Evolutionary conservation across 1,140 invertebrate species (phyloP).

Genomic region (silkworm (Bombyx mori)): DNA sequence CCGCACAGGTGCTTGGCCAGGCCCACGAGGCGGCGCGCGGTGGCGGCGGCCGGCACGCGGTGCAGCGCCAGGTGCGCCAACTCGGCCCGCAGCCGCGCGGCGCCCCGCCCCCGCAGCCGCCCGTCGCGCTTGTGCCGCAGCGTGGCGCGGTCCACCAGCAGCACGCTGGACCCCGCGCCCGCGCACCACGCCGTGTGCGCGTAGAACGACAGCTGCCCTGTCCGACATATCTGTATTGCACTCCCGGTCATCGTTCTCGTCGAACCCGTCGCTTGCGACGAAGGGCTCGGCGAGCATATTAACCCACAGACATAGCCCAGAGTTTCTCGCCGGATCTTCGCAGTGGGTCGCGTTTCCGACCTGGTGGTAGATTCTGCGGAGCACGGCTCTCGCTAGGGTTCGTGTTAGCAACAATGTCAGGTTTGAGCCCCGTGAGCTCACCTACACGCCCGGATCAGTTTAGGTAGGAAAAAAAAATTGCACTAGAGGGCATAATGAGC

Average conservation of each 20-base stretch:
- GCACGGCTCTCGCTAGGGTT: no score
- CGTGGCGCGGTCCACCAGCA: conserved; percentile 83
- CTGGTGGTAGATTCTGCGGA: no score
- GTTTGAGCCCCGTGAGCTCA: no score
- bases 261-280: no score
- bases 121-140: conserved; percentile 87
- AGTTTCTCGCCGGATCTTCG: no score
- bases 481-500: no score
- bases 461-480: not conserved
- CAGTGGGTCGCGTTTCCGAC: no score
- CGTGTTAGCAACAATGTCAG: no score
- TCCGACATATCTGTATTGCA: no score
- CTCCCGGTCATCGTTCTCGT: no score
- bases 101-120: conserved; percentile 64
- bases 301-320: no score
- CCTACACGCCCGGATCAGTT: not conserved
- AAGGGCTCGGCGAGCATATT: no score
- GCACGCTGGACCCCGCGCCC: conserved; percentile 44
- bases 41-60: conserved; percentile 63
- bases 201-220: conserved; percentile 83
- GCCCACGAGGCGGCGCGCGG: conserved; percentile 72
- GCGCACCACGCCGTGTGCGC: conserved; percentile 72
- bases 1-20: conserved; percentile 92
- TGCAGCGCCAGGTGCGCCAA: conserved; percentile 80
- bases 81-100: conserved; percentile 78